Conservation (phyloP, 2,113 vertebrate species). For the Hydrolagus affinis region DNA sequence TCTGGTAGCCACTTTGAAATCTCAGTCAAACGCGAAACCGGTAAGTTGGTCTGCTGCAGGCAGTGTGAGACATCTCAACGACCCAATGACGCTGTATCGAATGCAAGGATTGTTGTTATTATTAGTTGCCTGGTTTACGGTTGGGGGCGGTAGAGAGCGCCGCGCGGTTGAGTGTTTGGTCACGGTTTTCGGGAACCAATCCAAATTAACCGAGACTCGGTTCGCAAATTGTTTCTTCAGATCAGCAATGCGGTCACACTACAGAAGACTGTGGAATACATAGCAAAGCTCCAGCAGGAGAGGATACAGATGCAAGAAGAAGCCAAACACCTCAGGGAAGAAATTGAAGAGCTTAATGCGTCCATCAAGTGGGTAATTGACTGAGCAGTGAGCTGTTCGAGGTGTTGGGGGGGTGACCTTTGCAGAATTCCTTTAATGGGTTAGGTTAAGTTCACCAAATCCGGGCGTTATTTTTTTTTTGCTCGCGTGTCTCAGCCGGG, state of each 20-base stretch:
- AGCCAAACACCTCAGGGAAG: conserved; percentile 72
- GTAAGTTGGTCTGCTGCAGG: conserved; percentile 44
- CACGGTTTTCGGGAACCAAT: not conserved
- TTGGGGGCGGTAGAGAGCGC: too few species aligned
- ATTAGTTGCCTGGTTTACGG: too few species aligned
- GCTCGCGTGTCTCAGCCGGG: too few species aligned
- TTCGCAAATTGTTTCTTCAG: conserved; percentile 47
- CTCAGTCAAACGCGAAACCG: conserved; percentile 66
- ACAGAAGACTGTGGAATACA: conserved; percentile 90
- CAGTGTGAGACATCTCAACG: too few species aligned
- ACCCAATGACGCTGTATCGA: too few species aligned
- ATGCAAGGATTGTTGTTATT: too few species aligned
- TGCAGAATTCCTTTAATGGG: too few species aligned
- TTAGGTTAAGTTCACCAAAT: too few species aligned
- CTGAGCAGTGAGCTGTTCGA: too few species aligned
- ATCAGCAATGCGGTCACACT: conserved; percentile 79
- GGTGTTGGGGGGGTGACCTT: too few species aligned
- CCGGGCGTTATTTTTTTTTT: too few species aligned
- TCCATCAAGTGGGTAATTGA: conserved; percentile 71
- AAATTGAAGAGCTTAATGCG: conserved; percentile 80
- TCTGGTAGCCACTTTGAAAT: conserved; percentile 68
- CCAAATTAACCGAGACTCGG: not conserved
- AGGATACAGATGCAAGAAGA: conserved; percentile 82
- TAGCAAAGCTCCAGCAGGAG: conserved; percentile 88
- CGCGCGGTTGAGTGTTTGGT: too few species aligned